Percentiles rank a stretch among this genome's conserved stretches.
Conservation (phyloP, 1,140 invertebrate species). For the Cherax quadricarinatus region DNA sequence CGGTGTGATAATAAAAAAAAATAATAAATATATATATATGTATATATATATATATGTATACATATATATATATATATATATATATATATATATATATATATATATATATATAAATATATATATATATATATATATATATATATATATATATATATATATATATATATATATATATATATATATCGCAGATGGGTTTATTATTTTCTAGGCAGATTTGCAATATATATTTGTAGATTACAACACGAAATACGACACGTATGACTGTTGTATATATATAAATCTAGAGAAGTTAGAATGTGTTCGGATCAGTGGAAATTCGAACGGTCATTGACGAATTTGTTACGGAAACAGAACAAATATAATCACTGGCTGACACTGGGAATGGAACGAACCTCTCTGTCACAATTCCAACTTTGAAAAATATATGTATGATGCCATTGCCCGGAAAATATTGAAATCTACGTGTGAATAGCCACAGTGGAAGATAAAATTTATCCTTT, state of each 20-base stretch:
- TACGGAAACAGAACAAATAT: not conserved
- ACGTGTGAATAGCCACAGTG: not conserved
- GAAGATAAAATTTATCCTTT: not conserved
- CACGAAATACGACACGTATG: not conserved
- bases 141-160: not conserved
- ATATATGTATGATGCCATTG: not conserved
- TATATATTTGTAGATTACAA: not conserved
- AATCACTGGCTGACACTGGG: not conserved
- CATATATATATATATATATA: conserved; percentile 10
- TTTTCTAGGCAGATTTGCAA: no score
- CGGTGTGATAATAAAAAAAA: no score
- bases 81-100: conserved; percentile 26
- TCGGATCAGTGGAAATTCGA: not conserved
- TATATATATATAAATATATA: not conserved
- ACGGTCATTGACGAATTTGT: not conserved
- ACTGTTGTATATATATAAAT: no score
- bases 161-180: not conserved
- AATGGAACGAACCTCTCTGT: not conserved
- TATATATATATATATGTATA: no score
- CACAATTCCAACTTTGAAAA: not conserved
- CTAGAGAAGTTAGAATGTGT: no score
- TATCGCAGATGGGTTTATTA: no score
- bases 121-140: conserved; percentile 36
- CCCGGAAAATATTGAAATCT: not conserved
- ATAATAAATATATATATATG: no score